Conservation (phyloP, 2,888 invertebrate genomes). For the Myopa tessellatipennis region DNA sequence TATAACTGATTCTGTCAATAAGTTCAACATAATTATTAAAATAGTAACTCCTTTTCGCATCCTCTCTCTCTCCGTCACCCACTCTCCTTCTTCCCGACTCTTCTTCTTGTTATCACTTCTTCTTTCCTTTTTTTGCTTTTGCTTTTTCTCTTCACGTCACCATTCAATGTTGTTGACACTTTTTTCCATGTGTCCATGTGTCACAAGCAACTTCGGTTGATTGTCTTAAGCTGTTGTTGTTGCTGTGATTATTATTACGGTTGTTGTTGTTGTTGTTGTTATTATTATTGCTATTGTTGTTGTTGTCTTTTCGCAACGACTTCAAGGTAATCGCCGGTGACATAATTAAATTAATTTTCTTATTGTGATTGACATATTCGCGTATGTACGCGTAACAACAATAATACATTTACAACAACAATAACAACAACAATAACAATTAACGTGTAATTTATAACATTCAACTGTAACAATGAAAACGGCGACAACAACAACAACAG, state of each 20-base stretch:
- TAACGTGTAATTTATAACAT: slow-evolving; percentile 47
- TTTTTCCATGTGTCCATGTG: no score
- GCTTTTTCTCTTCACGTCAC: no score
- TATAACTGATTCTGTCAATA: no score
- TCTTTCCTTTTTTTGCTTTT: no score
- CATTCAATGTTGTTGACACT: no score
- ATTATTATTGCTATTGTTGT: background rate
- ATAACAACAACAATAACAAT: slow-evolving; percentile 46
- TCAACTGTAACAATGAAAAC: slow-evolving; percentile 30
- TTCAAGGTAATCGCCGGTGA: slow-evolving; percentile 64
- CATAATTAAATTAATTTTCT: slow-evolving; percentile 66
- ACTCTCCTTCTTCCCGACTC: background rate
- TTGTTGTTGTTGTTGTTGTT: background rate
- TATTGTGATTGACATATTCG: slow-evolving; percentile 51
- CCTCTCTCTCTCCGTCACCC: background rate
- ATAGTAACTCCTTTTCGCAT: background rate
- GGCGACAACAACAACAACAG: slow-evolving; percentile 32
- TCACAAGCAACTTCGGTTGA: background rate
- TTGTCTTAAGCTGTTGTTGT: slow-evolving; percentile 1
- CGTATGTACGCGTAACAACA: no score
- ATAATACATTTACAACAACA: no score
- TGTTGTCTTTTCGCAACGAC: slow-evolving; percentile 43
- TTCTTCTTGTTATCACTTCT: background rate
- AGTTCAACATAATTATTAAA: background rate
- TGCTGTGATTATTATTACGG: background rate